A percentile compares a stretch with the other conserved stretches of the same genome.
These are phyloP conservation scores for Sminthurinus aureus DNA, from an alignment of 2,888 invertebrate genomes.

Conservation along the genomic window DNA sequence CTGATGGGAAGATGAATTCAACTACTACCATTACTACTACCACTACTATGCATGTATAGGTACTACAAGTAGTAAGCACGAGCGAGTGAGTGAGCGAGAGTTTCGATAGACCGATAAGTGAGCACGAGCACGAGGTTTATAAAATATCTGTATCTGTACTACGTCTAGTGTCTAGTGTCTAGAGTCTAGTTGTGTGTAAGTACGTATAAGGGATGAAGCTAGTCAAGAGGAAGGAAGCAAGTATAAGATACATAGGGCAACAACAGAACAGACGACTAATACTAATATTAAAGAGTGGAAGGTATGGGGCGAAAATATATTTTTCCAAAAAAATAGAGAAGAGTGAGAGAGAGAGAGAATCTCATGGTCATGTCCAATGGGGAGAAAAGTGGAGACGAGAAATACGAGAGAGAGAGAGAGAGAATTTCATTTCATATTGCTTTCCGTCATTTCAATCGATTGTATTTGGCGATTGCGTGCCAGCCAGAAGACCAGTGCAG, in stretches of 20 bases:
- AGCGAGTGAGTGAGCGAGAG: background rate
- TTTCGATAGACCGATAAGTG: conserved; percentile 4
- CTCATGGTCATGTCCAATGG: conserved; percentile 53
- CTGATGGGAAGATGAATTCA: background rate
- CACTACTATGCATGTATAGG: too few species aligned
- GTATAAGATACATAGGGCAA: conserved; percentile 28
- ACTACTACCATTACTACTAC: background rate
- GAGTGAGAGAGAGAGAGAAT: conserved; percentile 25
- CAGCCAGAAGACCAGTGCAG: conserved; percentile 23
- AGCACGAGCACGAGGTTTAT: conserved; percentile 1
- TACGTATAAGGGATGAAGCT: conserved; percentile 26
- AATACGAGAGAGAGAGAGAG: conserved; percentile 35
- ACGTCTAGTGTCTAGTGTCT: background rate
- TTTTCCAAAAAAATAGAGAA: conserved; percentile 50
- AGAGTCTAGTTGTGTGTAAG: background rate
- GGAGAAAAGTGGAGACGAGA: conserved; percentile 57
- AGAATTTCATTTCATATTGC: conserved; percentile 57
- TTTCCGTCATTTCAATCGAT: conserved; percentile 60
- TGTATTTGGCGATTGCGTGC: conserved; percentile 60
- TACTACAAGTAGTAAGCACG: too few species aligned
- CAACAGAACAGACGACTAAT: background rate
- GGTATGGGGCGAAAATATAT: conserved; percentile 42
- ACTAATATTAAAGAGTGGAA: conserved; percentile 8
- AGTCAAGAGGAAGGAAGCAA: conserved; percentile 23
- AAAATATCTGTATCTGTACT: conserved; percentile 1